Evolutionary conservation across 2,113 vertebrate species (phyloP), one percentile per base, ranked within the genome.

Genomic region (Tyrannus savana): DNA sequence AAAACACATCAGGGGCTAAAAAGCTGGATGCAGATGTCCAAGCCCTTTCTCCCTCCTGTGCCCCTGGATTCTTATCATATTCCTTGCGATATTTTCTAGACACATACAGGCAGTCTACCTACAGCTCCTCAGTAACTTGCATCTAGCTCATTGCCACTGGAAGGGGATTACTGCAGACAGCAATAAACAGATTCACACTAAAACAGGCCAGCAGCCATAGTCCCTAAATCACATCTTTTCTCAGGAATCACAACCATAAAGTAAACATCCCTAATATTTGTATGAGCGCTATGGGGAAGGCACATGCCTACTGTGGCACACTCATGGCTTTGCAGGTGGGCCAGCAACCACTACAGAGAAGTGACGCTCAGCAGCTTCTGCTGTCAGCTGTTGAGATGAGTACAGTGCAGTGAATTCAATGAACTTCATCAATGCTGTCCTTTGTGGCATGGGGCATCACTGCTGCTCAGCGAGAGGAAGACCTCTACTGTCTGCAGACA

Each of bases 281-380:
- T 11, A 24, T 39, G 74, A 81, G 52, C 44, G 63, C 47, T 62
- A 14, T 1, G 33, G 44, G 25, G 37, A 66, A 75, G 42, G 46
- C 42, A 50, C 33, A 3, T 2, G 12, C 7, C 27, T 27, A 18
- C 25, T 1, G 0, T 1, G 3, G 58, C 52, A 55, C 4, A 1
- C n/a, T 52, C 19, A 5, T 9, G 39, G 6, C 60, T 52, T 37
- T 42, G 18, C 67, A 83, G 41, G 46, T 69, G 35, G 56, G 67
- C 7, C 62, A 55, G 56, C 31, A 55, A n/a, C 24, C 39, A 37
- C 77, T 17, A 3, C 28, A 25, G 37, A 49, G 63, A 30, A 76
- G 23, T 33, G 31, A 14, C 14, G 17, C n/a, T 28, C 55, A 25
- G n/a, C 44, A 66, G n/a, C 16, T 81, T 28, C 18, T 1, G 4